Evolutionary conservation across 1,140 invertebrate genomes (phyloP).

Genomic region (Colletes latitarsis): DNA sequence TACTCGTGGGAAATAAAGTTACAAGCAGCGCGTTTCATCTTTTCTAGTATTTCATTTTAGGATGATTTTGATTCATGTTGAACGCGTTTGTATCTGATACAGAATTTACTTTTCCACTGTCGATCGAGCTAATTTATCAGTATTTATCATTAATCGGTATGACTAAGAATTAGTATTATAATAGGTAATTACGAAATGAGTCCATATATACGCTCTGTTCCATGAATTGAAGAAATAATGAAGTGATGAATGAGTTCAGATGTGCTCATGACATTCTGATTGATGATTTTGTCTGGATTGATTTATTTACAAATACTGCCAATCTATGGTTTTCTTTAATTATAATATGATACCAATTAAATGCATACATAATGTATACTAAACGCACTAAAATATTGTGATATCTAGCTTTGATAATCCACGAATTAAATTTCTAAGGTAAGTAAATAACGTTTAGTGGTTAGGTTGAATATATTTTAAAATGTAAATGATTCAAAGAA

Average conservation of each 20-base stretch:
- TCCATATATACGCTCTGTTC: neutral
- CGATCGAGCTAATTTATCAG: neutral
- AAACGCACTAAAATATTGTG: conserved; percentile 52
- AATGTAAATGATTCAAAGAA: neutral
- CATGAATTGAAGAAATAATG: neutral
- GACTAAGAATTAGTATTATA: neutral
- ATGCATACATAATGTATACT: conserved; percentile 36
- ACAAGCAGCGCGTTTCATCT: neutral
- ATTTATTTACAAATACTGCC: conserved; percentile 56
- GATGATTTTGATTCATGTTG: neutral
- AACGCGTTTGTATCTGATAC: neutral
- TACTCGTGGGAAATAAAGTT: neutral
- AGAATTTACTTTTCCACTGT: neutral
- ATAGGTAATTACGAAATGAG: neutral
- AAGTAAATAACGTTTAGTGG: neutral
- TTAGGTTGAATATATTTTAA: conserved; percentile 11
- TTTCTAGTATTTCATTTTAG: neutral
- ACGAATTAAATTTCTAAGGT: conserved; percentile 39
- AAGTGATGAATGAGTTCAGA: conserved; percentile 8
- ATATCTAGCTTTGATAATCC: conserved; percentile 33
- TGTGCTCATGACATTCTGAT: conserved; percentile 11
- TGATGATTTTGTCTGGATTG: conserved; percentile 29
- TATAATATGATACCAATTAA: conserved; percentile 28
- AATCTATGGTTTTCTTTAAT: conserved; percentile 40
- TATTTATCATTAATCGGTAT: neutral